These are phyloP conservation scores for Xiphorhynchus erythropygius DNA, from an alignment of 2,797 vertebrate species.

Conservation along the genomic window DNA sequence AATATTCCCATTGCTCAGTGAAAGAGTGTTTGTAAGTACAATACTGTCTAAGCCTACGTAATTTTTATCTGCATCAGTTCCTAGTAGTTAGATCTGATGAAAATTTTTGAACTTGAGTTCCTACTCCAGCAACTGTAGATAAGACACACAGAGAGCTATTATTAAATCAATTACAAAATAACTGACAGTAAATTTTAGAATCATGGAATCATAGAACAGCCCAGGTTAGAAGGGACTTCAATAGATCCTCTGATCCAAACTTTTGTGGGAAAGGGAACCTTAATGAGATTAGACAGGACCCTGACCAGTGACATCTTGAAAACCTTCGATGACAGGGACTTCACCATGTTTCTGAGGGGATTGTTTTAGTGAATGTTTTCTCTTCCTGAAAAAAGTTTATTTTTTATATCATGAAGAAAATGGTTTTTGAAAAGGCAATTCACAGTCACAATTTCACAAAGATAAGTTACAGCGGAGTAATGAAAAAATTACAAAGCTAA, in stretches of 20 bases:
- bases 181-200: not conserved
- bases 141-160: not conserved
- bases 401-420: not conserved
- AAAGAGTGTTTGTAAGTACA: not conserved
- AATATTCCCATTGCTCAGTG: not conserved
- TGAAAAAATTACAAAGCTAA: not conserved
- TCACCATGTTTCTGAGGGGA: accelerated
- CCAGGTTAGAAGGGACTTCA: not conserved
- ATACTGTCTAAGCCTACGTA: not conserved
- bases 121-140: not conserved
- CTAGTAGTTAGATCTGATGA: not conserved
- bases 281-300: not conserved
- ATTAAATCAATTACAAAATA: not conserved
- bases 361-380: not conserved
- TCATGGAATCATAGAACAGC: not conserved
- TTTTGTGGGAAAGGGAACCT: not conserved
- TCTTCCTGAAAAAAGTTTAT: not conserved
- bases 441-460: not conserved
- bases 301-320: not conserved
- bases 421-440: not conserved
- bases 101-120: not conserved
- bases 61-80: not conserved
- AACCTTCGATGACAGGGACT: not conserved
- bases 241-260: not conserved
- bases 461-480: not conserved